Conservation (phyloP, 2,113 vertebrate species). For the Tonatia bakeri region DNA sequence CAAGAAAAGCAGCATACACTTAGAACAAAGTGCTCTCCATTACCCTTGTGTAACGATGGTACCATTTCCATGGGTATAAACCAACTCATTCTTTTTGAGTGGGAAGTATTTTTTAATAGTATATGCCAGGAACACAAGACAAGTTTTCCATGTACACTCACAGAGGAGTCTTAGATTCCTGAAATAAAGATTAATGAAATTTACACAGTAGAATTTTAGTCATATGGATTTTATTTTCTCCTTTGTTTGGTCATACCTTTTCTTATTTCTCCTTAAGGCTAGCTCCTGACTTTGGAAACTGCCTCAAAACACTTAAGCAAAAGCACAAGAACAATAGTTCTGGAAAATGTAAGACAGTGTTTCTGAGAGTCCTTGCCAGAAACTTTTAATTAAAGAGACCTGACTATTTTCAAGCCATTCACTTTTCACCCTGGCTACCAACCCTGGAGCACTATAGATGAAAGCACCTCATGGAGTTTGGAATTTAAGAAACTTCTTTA, state of each 20-base stretch:
- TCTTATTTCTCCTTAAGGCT: neutral
- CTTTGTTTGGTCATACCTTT: constrained; percentile 26
- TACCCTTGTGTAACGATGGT: constrained; percentile 27
- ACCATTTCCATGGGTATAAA: neutral
- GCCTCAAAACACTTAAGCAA: neutral
- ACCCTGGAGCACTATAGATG: neutral
- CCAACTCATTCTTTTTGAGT: constrained; percentile 28
- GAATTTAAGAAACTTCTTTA: constrained; percentile 38
- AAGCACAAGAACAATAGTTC: constrained; percentile 19
- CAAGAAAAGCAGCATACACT: constrained; percentile 21
- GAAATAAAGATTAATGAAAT: constrained; percentile 64
- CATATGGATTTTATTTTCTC: constrained; percentile 36
- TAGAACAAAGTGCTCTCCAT: constrained; percentile 9
- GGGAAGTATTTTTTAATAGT: constrained; percentile 39
- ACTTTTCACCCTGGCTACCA: constrained; percentile 7
- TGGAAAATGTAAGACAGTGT: constrained; percentile 50
- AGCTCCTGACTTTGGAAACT: constrained; percentile 31
- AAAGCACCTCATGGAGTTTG: neutral
- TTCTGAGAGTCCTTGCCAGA: constrained; percentile 13
- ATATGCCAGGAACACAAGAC: constrained; percentile 33
- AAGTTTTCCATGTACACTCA: constrained; percentile 15
- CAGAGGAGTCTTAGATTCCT: constrained; percentile 52
- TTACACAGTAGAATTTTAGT: constrained; percentile 32
- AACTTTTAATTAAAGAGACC: constrained; percentile 55
- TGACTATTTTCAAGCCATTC: constrained; percentile 39